Conservation (phyloP, 37 sponge, comb jelly and placozoan genomes). For the Petrosia ficiformis region DNA sequence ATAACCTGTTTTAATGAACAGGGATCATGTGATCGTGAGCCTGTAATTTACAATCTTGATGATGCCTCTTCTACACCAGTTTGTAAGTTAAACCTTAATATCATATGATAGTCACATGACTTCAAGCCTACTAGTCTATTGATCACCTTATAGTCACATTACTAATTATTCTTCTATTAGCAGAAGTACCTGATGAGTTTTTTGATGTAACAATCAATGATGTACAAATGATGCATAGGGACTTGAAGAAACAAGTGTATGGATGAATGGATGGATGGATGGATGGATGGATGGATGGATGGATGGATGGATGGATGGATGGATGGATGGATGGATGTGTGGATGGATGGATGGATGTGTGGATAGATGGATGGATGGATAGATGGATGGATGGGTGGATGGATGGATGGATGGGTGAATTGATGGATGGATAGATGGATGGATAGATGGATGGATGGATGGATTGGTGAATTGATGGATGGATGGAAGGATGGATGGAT, state of each 20-base stretch:
- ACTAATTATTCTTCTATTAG: neutral
- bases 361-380: neutral
- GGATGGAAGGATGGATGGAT: neutral
- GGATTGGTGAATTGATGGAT: slow-evolving; percentile 29
- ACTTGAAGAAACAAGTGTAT: slow-evolving; percentile 38
- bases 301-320: neutral
- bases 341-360: slow-evolving; percentile 30
- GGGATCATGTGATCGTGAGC: slow-evolving; percentile 38
- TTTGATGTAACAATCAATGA: slow-evolving; percentile 59
- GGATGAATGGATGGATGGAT: neutral
- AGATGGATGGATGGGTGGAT: slow-evolving; percentile 24
- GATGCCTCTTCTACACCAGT: slow-evolving; percentile 5
- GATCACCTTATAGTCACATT: neutral
- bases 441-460: slow-evolving; percentile 31
- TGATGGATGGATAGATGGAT: neutral
- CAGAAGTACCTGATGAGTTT: slow-evolving; percentile 55
- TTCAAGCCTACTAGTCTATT: no score
- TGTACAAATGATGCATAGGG: slow-evolving; percentile 36
- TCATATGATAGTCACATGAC: no score
- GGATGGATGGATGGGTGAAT: slow-evolving; percentile 30
- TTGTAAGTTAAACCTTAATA: no score
- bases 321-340: slow-evolving; percentile 22
- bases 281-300: slow-evolving; percentile 15
- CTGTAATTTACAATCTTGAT: slow-evolving; percentile 28
- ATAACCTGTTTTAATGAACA: no score